Evolutionary conservation across 2,888 invertebrate genomes (phyloP).

Genomic region (Sturmia bella): DNA sequence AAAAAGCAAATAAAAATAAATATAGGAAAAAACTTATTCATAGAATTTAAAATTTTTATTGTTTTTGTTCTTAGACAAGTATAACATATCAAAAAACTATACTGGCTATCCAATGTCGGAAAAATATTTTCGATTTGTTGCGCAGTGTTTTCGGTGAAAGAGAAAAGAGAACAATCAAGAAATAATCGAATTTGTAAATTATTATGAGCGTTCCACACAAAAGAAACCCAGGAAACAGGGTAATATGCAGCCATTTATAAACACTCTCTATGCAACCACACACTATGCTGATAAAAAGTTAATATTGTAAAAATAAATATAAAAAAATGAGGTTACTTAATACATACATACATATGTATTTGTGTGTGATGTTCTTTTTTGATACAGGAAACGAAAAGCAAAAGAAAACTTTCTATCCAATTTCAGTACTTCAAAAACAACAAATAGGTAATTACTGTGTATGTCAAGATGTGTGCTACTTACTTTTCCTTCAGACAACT

Average conservation of each 20-base stretch:
- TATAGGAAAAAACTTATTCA: too few relatives aligned
- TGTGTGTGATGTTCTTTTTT: background rate
- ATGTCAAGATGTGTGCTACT: constrained; percentile 73
- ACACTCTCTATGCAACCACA: constrained; percentile 11
- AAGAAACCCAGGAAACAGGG: constrained; percentile 52
- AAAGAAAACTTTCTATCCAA: constrained; percentile 50
- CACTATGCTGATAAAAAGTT: constrained; percentile 32
- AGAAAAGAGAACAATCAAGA: constrained; percentile 25
- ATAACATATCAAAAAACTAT: too few relatives aligned
- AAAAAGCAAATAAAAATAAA: background rate
- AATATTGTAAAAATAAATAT: background rate
- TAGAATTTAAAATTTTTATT: too few relatives aligned
- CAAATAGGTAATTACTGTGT: background rate
- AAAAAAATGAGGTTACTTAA: background rate
- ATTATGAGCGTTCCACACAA: constrained; percentile 56
- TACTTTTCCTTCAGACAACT: constrained; percentile 81
- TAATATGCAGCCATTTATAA: constrained; percentile 50
- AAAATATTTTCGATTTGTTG: constrained; percentile 55
- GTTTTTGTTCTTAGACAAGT: too few relatives aligned
- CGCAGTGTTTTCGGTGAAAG: constrained; percentile 14
- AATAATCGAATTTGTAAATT: constrained; percentile 68
- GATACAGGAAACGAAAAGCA: too few relatives aligned
- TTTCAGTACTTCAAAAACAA: constrained; percentile 49
- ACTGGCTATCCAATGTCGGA: background rate
- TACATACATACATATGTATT: too few relatives aligned